Evolutionary conservation across 2,797 vertebrate genomes (phyloP), one percentile per base, ranked within the genome.

Genomic region (Pempheris klunzingeri): DNA sequence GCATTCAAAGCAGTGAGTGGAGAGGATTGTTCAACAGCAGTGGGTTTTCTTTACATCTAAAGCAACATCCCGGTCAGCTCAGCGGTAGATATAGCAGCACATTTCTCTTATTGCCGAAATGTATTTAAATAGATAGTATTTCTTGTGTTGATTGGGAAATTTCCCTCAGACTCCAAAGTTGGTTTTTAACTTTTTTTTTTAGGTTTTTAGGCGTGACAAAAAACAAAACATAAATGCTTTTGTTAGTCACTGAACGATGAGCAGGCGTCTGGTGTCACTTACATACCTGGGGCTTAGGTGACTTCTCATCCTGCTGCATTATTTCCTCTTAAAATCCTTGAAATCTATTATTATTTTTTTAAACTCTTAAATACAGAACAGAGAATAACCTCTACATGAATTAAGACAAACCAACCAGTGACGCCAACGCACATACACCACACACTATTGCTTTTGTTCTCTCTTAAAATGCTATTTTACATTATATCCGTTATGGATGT

Each of bases 1-100:
- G 36, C 11, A 77, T 79, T 79, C 61, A 85, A 82, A 81, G 47
- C 65, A 61, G 58, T 32, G 47, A 61, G n/a, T 22, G 26, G n/a
- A 47, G 41, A 74, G 46, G 9, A 26, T 41, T 63, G 41, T n/a
- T 24, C 5, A 65, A 52, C 32, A 34, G 38, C 41, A 52, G n/a
- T n/a, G 14, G 24, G 15, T 30, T n/a, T 54, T 9, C 8, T n/a
- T 5, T 38, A 12, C 34, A 17, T 52, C 26, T 39, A 36, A 57
- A 62, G 70, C 39, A 32, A 24, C 61, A 63, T 60, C 57, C 70
- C 71, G 52, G 28, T 47, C 5, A 60, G 44, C 11, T 59, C 13
- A 18, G 38, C 14, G 43, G 11, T 12, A 13, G 20, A 22, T 10
- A 17, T 20, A 22, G 6, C 14, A 30, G 43, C 39, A 30, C 30